Evolutionary conservation across 2,888 invertebrate species (phyloP).

Genomic region (Erebia aethiops): DNA sequence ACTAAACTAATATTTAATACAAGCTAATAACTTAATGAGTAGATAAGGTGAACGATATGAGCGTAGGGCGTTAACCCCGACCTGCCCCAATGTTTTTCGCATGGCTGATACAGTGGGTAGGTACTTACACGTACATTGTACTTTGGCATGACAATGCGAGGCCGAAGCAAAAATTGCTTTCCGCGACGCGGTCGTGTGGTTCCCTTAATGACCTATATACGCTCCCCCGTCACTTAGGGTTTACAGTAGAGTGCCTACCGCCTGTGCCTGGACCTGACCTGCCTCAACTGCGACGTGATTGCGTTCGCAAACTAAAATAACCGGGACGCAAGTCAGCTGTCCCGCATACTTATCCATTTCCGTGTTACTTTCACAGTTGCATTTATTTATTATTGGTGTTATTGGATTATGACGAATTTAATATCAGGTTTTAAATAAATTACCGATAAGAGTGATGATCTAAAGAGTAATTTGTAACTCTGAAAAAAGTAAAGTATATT

Average conservation of each 20-base stretch:
- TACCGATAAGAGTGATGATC: not conserved
- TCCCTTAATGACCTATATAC: constrained; percentile 75
- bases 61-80: constrained; percentile 68
- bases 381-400: constrained; percentile 28
- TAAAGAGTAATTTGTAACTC: too few relatives aligned
- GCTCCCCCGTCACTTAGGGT: constrained; percentile 75
- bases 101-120: constrained; percentile 55
- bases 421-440: not conserved
- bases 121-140: constrained; percentile 49
- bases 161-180: constrained; percentile 55
- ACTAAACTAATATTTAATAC: constrained; percentile 16
- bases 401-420: not conserved
- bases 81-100: constrained; percentile 70
- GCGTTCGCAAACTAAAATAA: constrained; percentile 68
- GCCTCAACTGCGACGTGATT: constrained; percentile 66
- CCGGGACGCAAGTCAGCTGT: constrained; percentile 65
- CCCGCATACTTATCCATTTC: constrained; percentile 58
- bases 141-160: constrained; percentile 48
- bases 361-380: constrained; percentile 48
- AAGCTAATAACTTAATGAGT: constrained; percentile 36
- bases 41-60: constrained; percentile 51
- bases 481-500: too few relatives aligned
- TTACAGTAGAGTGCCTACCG: constrained; percentile 72
- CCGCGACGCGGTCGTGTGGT: constrained; percentile 54
- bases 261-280: constrained; percentile 74